Conservation (phyloP, 2,797 vertebrate genomes). For the Nyctalus aviator region DNA sequence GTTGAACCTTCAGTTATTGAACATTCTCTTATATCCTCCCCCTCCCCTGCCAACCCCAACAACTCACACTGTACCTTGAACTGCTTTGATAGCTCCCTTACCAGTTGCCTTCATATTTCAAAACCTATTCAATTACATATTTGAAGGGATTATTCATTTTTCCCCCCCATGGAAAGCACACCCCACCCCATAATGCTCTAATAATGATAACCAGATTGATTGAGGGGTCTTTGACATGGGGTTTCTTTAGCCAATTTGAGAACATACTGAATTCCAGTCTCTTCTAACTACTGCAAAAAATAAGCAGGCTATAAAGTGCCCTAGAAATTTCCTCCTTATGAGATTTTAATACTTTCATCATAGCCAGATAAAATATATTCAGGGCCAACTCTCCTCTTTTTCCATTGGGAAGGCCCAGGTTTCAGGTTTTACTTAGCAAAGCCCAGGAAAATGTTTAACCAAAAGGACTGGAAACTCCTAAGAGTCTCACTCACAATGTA, state of each 20-base stretch:
- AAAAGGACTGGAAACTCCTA: not conserved
- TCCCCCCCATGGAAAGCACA: constrained; percentile 70
- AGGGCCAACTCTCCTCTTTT: constrained; percentile 42
- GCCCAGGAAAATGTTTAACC: constrained; percentile 15
- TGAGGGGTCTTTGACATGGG: constrained; percentile 69
- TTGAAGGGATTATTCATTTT: constrained; percentile 79
- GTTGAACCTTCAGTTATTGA: constrained; percentile 60
- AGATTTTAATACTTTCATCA: constrained; percentile 79
- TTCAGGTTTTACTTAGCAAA: constrained; percentile 67
- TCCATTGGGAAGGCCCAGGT: constrained; percentile 77
- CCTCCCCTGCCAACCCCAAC: not conserved
- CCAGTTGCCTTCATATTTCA: constrained; percentile 65
- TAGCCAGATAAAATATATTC: constrained; percentile 71
- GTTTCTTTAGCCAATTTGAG: constrained; percentile 77
- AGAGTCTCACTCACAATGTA: constrained; percentile 33
- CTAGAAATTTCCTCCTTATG: constrained; percentile 80
- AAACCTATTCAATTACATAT: constrained; percentile 72
- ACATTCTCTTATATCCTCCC: constrained; percentile 58
- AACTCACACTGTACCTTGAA: constrained; percentile 18
- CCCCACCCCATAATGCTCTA: constrained; percentile 63
- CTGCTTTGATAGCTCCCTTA: constrained; percentile 67
- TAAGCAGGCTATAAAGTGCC: constrained; percentile 76
- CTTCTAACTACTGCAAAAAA: constrained; percentile 80
- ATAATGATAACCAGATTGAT: constrained; percentile 86
- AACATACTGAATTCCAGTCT: constrained; percentile 82